These are phyloP conservation scores for Eupeodes luniger DNA, from an alignment of 2,888 invertebrate species.

Conservation along the genomic window DNA sequence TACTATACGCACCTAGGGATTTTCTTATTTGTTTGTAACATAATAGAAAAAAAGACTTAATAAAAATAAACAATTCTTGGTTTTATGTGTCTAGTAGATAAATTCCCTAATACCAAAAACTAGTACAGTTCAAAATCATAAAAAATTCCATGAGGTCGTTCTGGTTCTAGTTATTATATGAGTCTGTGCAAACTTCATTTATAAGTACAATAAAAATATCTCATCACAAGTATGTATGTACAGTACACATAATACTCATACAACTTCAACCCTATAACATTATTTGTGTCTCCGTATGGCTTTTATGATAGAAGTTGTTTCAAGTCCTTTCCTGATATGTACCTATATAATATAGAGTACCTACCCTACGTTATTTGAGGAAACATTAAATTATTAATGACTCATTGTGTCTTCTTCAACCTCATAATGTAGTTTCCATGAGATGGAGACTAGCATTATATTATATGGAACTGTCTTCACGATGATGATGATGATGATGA, in stretches of 20 bases:
- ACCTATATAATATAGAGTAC: too few species aligned
- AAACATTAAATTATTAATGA: slow-evolving; percentile 69
- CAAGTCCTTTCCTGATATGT: not conserved
- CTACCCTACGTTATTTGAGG: slow-evolving; percentile 49
- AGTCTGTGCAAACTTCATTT: slow-evolving; percentile 16
- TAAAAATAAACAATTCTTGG: not conserved
- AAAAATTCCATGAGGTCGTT: not conserved
- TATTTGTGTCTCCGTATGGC: slow-evolving; percentile 40
- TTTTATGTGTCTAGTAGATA: not conserved
- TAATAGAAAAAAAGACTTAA: not conserved
- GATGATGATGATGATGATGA: too few species aligned
- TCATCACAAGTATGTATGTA: not conserved
- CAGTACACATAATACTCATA: too few species aligned
- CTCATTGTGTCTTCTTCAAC: slow-evolving; percentile 55
- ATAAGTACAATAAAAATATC: slow-evolving; percentile 45
- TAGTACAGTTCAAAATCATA: slow-evolving; percentile 6
- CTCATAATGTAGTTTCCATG: not conserved
- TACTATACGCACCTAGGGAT: not conserved
- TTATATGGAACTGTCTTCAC: too few species aligned
- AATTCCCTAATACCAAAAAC: not conserved
- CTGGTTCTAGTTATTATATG: not conserved
- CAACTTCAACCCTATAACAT: slow-evolving; percentile 24
- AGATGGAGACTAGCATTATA: not conserved
- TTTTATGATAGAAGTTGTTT: not conserved
- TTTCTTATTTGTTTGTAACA: not conserved